Evolutionary conservation across 1,140 invertebrate species (phyloP).

Genomic region (Musca vetustissima): DNA sequence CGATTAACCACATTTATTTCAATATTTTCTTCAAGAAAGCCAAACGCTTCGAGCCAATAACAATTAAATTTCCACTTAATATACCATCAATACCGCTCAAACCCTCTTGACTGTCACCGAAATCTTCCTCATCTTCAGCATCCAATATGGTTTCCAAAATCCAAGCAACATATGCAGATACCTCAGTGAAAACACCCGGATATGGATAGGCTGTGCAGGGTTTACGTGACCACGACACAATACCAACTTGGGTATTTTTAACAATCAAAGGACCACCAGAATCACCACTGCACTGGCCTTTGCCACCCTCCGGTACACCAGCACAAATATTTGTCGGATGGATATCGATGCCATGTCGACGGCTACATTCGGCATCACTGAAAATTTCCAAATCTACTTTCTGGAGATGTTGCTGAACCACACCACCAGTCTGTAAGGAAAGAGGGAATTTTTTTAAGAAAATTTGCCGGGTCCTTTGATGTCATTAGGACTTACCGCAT

Average conservation of each 20-base stretch:
- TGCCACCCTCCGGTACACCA: conserved; percentile 52
- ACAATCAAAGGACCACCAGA: conserved; percentile 56
- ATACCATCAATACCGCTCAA: conserved; percentile 22
- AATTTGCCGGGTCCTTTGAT: neutral
- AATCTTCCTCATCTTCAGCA: conserved; percentile 22
- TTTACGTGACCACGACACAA: conserved; percentile 58
- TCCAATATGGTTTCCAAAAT: conserved; percentile 37
- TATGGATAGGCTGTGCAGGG: conserved; percentile 55
- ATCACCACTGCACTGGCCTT: conserved; percentile 57
- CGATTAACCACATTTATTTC: neutral
- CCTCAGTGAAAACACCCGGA: conserved; percentile 59
- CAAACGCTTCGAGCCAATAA: neutral
- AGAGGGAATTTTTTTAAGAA: neutral
- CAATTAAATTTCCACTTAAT: conserved; percentile 25
- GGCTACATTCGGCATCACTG: conserved; percentile 47
- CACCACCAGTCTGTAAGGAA: conserved; percentile 46
- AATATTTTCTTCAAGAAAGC: neutral
- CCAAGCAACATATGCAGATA: conserved; percentile 58
- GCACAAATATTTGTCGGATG: conserved; percentile 52
- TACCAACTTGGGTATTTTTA: conserved; percentile 50
- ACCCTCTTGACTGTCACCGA: conserved; percentile 11
- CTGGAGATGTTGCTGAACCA: conserved; percentile 45
- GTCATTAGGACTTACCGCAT: conserved; percentile 34
- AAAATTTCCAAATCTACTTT: conserved; percentile 52
- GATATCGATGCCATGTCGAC: conserved; percentile 38